A percentile compares a stretch with the other conserved stretches of the same genome.
Conservation (phyloP, 2,888 invertebrate species). For the Lobophora halterata region DNA sequence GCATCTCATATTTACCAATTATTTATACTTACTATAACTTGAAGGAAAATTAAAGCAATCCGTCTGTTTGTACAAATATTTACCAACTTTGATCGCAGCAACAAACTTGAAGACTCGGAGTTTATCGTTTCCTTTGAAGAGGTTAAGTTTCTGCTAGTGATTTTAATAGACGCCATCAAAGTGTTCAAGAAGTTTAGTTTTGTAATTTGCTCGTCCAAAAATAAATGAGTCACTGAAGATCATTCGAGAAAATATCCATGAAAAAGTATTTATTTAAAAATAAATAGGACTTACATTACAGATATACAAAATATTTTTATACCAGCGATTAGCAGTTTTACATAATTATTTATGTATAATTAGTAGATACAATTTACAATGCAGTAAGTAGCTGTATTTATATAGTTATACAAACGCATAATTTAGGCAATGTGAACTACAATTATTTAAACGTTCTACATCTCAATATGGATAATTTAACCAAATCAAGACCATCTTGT, state of each 20-base stretch:
- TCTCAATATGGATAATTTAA: constrained; percentile 35
- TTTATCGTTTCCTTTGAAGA: constrained; percentile 16
- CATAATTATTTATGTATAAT: no score
- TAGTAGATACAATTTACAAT: no score
- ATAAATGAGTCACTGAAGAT: no score
- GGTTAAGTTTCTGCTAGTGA: constrained; percentile 10
- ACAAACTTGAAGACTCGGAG: constrained; percentile 16
- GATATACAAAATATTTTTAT: no score
- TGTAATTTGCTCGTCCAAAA: not conserved
- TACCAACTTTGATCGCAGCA: constrained; percentile 12
- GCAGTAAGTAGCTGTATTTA: not conserved
- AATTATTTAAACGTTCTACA: constrained; percentile 16
- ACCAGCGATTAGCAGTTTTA: no score
- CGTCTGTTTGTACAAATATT: constrained; percentile 11
- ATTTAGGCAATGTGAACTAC: constrained; percentile 7
- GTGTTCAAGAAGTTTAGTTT: constrained; percentile 4
- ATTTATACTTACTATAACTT: not conserved
- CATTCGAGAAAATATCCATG: no score
- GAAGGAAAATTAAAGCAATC: constrained; percentile 13
- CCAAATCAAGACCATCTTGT: constrained; percentile 41
- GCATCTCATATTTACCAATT: no score
- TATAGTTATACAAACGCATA: not conserved
- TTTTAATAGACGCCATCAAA: constrained; percentile 16
- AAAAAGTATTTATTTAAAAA: no score
- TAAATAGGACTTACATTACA: no score